Conservation (phyloP, 2,797 vertebrate genomes). For the Botia almorhae region DNA sequence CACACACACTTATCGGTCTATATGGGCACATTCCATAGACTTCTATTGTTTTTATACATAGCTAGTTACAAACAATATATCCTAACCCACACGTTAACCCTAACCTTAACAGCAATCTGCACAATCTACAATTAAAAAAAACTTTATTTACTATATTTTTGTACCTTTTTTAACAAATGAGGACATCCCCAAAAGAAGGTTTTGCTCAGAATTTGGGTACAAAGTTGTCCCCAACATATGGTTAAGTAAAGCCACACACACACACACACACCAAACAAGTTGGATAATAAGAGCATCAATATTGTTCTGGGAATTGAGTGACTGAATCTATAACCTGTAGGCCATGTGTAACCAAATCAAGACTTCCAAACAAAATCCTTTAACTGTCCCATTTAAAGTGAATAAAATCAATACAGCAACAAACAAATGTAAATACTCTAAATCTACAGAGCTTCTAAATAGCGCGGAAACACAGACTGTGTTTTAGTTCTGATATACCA, state of each 20-base stretch:
- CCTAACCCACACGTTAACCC: too few relatives aligned
- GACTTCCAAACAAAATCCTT: slow-evolving; percentile 53
- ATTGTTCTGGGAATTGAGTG: slow-evolving; percentile 67
- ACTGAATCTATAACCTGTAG: slow-evolving; percentile 60
- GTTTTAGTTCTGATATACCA: neutral
- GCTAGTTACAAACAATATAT: too few relatives aligned
- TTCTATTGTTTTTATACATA: too few relatives aligned
- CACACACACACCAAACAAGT: slow-evolving; percentile 18
- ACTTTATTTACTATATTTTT: too few relatives aligned
- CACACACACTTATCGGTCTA: neutral
- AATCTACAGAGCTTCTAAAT: neutral
- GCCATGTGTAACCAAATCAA: slow-evolving; percentile 52
- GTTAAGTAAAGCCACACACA: neutral
- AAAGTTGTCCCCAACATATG: too few relatives aligned
- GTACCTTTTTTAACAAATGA: too few relatives aligned
- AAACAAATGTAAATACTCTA: slow-evolving; percentile 33
- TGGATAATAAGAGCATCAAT: slow-evolving; percentile 69
- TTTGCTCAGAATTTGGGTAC: too few relatives aligned
- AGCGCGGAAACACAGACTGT: slow-evolving; percentile 19
- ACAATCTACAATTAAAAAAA: too few relatives aligned
- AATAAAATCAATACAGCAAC: slow-evolving; percentile 48
- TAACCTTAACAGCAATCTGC: too few relatives aligned
- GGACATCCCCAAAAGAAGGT: too few relatives aligned
- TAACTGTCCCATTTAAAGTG: slow-evolving; percentile 50
- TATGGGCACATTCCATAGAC: too few relatives aligned